These are phyloP conservation scores for Zosterops pallidus DNA, from an alignment of 2,113 vertebrate genomes.

Conservation along the genomic window DNA sequence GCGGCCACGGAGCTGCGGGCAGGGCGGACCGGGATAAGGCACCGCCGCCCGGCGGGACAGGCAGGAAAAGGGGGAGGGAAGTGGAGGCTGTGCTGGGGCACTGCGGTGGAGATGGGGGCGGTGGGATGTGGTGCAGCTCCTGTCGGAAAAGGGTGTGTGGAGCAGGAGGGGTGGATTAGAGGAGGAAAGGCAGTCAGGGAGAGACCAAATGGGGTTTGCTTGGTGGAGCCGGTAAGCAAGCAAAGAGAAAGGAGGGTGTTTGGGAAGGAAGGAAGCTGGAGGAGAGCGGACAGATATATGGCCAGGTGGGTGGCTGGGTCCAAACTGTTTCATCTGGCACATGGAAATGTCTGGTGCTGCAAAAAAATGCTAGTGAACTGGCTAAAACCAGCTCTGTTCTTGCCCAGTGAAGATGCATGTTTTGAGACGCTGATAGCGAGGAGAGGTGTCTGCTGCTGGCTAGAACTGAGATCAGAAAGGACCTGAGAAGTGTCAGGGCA, in stretches of 20 bases:
- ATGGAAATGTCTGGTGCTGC: not conserved
- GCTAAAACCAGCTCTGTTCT: not conserved
- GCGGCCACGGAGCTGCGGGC: rapidly evolving
- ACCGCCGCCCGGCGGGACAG: rapidly evolving
- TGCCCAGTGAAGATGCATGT: rapidly evolving
- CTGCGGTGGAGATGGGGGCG: too few relatives aligned
- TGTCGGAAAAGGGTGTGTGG: not conserved
- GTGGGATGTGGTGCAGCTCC: not conserved
- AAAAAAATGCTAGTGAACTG: not conserved
- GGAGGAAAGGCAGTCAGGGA: not conserved
- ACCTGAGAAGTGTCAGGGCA: not conserved
- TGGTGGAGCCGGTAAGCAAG: not conserved
- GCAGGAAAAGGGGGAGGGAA: rapidly evolving
- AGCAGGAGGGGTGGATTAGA: not conserved
- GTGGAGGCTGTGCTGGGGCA: not conserved
- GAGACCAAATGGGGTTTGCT: not conserved
- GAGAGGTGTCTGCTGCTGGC: not conserved
- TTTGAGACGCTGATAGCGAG: not conserved
- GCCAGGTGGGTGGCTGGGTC: not conserved
- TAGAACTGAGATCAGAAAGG: not conserved
- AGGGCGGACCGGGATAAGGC: rapidly evolving
- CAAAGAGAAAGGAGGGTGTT: not conserved
- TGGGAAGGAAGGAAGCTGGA: not conserved
- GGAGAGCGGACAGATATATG: rapidly evolving
- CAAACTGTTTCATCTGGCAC: not conserved